A percentile compares a stretch with the other conserved stretches of the same genome.
Conservation (phyloP, 1,140 invertebrate species). For the Heliconius himera region DNA sequence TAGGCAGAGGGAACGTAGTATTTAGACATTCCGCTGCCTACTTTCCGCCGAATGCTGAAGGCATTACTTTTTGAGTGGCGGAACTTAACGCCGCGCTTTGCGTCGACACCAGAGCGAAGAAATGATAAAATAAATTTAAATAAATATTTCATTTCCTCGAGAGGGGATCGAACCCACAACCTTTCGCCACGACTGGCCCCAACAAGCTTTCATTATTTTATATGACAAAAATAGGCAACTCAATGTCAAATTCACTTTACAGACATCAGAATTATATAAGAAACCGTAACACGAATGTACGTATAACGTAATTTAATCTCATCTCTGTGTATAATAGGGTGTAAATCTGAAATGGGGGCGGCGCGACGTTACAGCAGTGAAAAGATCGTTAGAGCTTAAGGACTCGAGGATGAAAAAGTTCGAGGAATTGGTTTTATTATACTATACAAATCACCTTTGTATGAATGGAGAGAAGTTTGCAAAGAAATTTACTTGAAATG, state of each 20-base stretch:
- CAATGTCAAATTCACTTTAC: not conserved
- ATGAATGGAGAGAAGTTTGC: not conserved
- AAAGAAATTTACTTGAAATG: slow-evolving; percentile 4
- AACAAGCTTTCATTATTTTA: not conserved
- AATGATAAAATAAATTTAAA: too few species aligned
- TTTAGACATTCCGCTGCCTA: too few species aligned
- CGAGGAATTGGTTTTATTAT: not conserved
- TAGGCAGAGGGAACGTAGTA: too few species aligned
- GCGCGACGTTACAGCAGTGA: slow-evolving; percentile 2
- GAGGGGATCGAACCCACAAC: too few species aligned
- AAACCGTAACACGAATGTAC: not conserved
- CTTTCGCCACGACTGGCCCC: too few species aligned
- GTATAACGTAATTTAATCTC: slow-evolving; percentile 5
- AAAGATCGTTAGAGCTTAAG: slow-evolving; percentile 9
- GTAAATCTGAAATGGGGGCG: slow-evolving; percentile 11
- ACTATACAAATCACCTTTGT: not conserved
- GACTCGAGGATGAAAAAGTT: slow-evolving; percentile 6
- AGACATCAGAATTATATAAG: not conserved
- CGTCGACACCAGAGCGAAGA: too few species aligned
- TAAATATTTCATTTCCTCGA: too few species aligned
- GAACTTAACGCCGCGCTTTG: too few species aligned
- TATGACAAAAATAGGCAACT: not conserved
- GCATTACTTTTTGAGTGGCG: too few species aligned
- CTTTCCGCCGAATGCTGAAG: too few species aligned
- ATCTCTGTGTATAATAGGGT: not conserved